These are phyloP conservation scores for Drosophila atroscutellata DNA, from an alignment of 2,888 invertebrate genomes.

Conservation along the genomic window DNA sequence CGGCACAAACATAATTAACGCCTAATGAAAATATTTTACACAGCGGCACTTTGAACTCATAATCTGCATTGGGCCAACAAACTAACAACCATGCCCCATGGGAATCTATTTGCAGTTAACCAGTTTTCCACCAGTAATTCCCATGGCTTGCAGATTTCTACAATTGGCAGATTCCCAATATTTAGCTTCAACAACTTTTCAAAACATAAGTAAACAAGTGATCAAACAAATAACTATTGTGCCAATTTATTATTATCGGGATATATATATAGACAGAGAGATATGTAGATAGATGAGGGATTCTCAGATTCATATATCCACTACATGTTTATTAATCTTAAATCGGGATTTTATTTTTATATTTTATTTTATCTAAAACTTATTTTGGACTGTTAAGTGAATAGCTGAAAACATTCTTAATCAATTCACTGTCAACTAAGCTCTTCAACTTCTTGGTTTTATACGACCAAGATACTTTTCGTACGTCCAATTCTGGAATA, in stretches of 20 bases:
- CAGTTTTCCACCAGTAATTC: neutral
- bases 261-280: neutral
- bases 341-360: no score
- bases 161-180: neutral
- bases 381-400: no score
- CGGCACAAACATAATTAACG: constrained; percentile 68
- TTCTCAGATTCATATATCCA: no score
- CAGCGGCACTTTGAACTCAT: constrained; percentile 51
- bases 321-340: no score
- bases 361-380: no score
- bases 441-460: no score
- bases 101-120: constrained; percentile 20
- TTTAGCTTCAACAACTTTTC: neutral
- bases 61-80: neutral
- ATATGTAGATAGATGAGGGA: no score
- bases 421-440: no score
- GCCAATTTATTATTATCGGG: neutral
- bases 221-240: neutral
- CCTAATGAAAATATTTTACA: constrained; percentile 70
- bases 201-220: neutral
- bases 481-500: no score
- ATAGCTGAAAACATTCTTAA: neutral
- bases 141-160: neutral
- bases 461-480: no score
- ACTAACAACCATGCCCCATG: constrained; percentile 3